Conservation (phyloP, 2,113 vertebrate species). For the Anseranas semipalmata region DNA sequence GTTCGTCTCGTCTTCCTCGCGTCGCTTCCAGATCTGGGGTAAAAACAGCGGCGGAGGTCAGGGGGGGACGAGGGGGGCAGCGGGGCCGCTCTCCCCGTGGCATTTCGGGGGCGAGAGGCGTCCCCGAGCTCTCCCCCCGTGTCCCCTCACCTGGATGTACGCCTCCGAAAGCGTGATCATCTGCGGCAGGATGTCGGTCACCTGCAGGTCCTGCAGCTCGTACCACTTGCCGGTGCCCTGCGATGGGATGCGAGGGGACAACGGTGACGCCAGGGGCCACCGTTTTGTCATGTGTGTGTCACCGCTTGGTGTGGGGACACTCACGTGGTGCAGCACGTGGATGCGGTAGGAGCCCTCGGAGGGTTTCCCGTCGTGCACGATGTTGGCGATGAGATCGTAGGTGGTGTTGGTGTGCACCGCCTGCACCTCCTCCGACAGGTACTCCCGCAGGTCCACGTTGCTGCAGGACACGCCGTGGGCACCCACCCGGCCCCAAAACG, state of each 20-base stretch:
- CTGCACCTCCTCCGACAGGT: slow-evolving; percentile 92
- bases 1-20: slow-evolving; percentile 82
- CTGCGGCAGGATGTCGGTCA: slow-evolving; percentile 95
- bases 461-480: slow-evolving; percentile 24
- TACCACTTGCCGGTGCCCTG: slow-evolving; percentile 98
- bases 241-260: rapidly evolving
- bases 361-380: slow-evolving; percentile 94
- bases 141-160: slow-evolving; percentile 90
- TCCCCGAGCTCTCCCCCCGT: rapidly evolving
- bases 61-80: too few relatives aligned
- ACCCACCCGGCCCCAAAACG: too few relatives aligned
- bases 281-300: too few relatives aligned
- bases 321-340: slow-evolving; percentile 94
- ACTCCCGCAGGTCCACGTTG: slow-evolving; percentile 92
- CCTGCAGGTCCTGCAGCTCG: slow-evolving; percentile 96
- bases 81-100: too few relatives aligned
- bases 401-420: slow-evolving; percentile 86
- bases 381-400: slow-evolving; percentile 92
- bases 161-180: slow-evolving; percentile 98
- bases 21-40: slow-evolving; percentile 93
- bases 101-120: rapidly evolving
- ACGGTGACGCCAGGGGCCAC: not conserved
- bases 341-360: slow-evolving; percentile 93
- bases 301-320: too few relatives aligned
- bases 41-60: too few relatives aligned